Conservation (phyloP, 2,797 vertebrate genomes). For the Enteromius radiatus region DNA sequence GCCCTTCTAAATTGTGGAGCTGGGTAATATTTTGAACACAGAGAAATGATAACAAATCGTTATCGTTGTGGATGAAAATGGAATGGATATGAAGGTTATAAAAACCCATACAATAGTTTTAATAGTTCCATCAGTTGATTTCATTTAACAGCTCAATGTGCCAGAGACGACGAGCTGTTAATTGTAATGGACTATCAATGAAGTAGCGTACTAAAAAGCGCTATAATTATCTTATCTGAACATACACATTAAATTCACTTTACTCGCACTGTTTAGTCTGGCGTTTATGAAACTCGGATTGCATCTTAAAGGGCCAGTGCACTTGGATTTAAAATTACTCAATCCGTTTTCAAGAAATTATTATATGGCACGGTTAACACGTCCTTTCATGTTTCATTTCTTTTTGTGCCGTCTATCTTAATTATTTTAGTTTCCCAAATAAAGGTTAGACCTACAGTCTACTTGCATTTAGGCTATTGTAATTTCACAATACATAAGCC, state of each 20-base stretch:
- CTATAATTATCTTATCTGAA: not conserved
- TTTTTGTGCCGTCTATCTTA: not conserved
- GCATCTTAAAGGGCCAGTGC: not conserved
- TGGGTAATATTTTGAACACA: slow-evolving; percentile 25
- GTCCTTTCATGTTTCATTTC: not conserved
- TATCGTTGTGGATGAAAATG: not conserved
- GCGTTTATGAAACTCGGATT: not conserved
- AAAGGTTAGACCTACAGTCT: not conserved
- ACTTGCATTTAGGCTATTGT: not conserved
- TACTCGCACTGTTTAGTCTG: not conserved
- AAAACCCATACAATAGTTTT: not conserved
- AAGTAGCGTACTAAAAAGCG: not conserved
- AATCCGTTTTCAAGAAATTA: not conserved
- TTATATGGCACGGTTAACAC: not conserved
- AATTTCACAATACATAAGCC: not conserved
- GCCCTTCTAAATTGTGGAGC: slow-evolving; percentile 51
- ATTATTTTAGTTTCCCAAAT: not conserved
- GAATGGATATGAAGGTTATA: not conserved
- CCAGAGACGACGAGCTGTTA: not conserved
- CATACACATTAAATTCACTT: not conserved
- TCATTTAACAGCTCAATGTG: not conserved
- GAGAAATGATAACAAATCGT: not conserved
- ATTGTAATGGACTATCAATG: too few species aligned
- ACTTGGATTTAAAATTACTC: not conserved
- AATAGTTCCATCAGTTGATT: not conserved